Base-by-base conservation (phyloP, 92 coral and sea anemone genomes). In the Parazoanthus swiftii region DNA sequence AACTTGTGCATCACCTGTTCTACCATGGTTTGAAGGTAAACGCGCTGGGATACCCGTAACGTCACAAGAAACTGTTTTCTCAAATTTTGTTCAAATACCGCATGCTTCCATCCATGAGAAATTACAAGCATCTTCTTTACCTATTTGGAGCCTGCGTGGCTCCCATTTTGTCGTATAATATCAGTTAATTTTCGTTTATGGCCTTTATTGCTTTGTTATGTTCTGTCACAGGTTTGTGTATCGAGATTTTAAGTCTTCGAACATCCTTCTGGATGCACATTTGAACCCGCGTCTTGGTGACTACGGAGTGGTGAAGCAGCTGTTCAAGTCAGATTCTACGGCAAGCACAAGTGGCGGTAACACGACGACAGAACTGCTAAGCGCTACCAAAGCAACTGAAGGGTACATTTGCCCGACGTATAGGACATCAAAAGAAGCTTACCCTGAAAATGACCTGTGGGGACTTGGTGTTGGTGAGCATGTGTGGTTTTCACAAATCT, bases 201-300 rank as follows among this genome's bases (percentile, higher is more conserved):
- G 14, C 14, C 59, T 11, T 11, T 54, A 54, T 14, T 18, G 26
- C 16, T 29, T 76, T 16, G 35, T n/a, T n/a, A n/a, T n/a, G n/a
- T n/a, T n/a, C n/a, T n/a, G n/a, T 43, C 36, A 26, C 59, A 70
- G 79, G 79, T 75, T 81, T 81, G 85, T 81, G 39, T 81, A 81
- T 29, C 68, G 85, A 23, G 85, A 81, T 21, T 81, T 81, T 26
- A 82, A 82, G 75, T 82, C 86, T 18, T 67, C 86, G 2, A 82
- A 83, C 18, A 46, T 70, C 63, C 43, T 83, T 35, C 65, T 83
- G 21, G 86, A 83, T 25, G 86, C 50, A 42, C 10, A 70, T 43
- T 67, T 83, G 67, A 83, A 83, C 38, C 86, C 86, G 16, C 86
- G 86, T 68, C 86, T 83, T 11, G 86, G 86, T 14, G 86, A 83